Evolutionary conservation across 2,113 vertebrate genomes (phyloP).

Genomic region (Bujurquina vittata): DNA sequence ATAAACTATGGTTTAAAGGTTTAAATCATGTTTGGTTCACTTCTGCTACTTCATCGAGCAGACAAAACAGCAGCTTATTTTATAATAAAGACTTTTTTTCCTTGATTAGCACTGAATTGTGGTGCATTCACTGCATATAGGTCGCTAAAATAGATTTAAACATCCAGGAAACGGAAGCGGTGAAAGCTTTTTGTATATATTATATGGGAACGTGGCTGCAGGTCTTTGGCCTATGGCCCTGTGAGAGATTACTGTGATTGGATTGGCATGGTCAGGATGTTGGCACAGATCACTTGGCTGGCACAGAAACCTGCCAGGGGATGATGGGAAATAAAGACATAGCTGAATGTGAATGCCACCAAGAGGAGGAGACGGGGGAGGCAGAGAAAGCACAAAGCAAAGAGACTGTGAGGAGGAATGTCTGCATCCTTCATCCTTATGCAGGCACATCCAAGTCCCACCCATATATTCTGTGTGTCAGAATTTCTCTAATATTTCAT

Average conservation of each 20-base stretch:
- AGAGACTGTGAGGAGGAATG: background rate
- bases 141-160: background rate
- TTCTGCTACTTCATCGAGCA: too few species aligned
- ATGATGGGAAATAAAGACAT: constrained; percentile 74
- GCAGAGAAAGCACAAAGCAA: background rate
- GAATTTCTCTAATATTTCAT: background rate
- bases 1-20: background rate
- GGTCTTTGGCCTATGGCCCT: constrained; percentile 58
- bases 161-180: background rate
- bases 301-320: constrained; percentile 47
- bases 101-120: background rate
- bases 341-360: constrained; percentile 60
- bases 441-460: background rate
- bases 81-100: background rate
- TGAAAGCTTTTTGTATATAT: background rate
- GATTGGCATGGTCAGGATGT: constrained; percentile 60
- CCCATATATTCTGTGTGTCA: background rate
- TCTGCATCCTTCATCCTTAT: constrained; percentile 16
- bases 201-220: constrained; percentile 35
- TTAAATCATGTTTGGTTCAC: background rate
- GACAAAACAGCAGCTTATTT: background rate
- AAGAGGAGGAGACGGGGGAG: constrained; percentile 11
- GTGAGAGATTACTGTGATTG: constrained; percentile 66
- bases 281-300: constrained; percentile 53
- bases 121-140: background rate